Percentiles rank a stretch among this genome's conserved stretches.
Conservation (phyloP, 2,797 vertebrate species). For the Oophaga sylvatica region DNA sequence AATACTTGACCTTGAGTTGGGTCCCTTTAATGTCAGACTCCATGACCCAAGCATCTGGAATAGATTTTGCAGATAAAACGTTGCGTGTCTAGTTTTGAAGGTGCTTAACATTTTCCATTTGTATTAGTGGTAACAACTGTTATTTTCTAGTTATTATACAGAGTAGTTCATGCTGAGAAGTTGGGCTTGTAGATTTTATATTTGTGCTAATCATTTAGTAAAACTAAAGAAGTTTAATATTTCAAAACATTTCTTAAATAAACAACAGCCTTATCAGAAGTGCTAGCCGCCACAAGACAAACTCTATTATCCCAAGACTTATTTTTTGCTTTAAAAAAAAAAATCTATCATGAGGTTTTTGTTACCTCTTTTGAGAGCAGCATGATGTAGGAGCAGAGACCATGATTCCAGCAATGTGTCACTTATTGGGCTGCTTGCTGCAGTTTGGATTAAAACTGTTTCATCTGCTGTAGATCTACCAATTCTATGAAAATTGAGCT, state of each 20-base stretch:
- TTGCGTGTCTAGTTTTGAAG: constrained; percentile 17
- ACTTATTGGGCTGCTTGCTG: no score
- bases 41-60: constrained; percentile 75
- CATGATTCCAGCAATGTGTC: no score
- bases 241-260: not conserved
- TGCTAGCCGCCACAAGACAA: not conserved
- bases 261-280: not conserved
- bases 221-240: not conserved
- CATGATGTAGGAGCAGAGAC: no score
- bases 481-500: no score
- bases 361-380: no score
- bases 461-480: no score
- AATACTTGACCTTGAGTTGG: constrained; percentile 66
- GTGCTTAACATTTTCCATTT: constrained; percentile 17
- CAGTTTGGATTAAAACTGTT: no score
- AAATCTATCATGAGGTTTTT: no score
- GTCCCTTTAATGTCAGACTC: constrained; percentile 66
- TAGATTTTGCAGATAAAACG: constrained; percentile 63
- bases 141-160: not conserved
- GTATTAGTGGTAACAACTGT: not conserved
- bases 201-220: not conserved
- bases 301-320: no score
- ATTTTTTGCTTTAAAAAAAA: no score
- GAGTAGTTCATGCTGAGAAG: not conserved
- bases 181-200: not conserved